Conservation (phyloP, 2,113 vertebrate genomes). For the Pongo pygmaeus region DNA sequence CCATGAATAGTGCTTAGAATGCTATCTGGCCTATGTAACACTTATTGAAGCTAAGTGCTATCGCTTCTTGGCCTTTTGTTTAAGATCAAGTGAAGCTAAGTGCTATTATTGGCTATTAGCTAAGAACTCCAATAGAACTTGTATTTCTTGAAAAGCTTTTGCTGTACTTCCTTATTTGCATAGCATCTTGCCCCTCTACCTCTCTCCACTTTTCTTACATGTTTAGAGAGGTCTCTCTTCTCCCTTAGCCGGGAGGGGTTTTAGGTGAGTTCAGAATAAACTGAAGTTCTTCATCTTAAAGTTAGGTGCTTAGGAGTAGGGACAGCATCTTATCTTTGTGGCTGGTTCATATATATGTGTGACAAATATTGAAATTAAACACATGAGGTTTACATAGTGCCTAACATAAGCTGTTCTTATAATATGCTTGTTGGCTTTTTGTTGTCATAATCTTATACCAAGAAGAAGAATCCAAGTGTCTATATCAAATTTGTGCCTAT, state of each 20-base stretch:
- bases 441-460: not conserved
- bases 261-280: conserved; percentile 78
- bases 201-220: not conserved
- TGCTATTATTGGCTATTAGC: not conserved
- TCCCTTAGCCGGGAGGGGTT: not conserved
- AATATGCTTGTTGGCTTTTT: not conserved
- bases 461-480: not conserved
- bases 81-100: not conserved
- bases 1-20: not conserved
- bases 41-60: not conserved
- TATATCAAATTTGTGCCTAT: not conserved
- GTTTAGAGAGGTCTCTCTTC: not conserved
- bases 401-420: not conserved
- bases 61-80: too few species aligned
- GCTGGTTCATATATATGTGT: not conserved
- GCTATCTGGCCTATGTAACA: not conserved
- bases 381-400: not conserved
- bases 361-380: not conserved
- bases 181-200: not conserved
- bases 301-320: not conserved
- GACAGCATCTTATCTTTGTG: not conserved
- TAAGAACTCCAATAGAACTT: not conserved
- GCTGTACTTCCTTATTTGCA: not conserved
- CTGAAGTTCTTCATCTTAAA: conserved; percentile 21
- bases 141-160: not conserved